Base-by-base conservation (phyloP, 2,113 vertebrate genomes). In the Hypocryptadius cinnamomeus region DNA sequence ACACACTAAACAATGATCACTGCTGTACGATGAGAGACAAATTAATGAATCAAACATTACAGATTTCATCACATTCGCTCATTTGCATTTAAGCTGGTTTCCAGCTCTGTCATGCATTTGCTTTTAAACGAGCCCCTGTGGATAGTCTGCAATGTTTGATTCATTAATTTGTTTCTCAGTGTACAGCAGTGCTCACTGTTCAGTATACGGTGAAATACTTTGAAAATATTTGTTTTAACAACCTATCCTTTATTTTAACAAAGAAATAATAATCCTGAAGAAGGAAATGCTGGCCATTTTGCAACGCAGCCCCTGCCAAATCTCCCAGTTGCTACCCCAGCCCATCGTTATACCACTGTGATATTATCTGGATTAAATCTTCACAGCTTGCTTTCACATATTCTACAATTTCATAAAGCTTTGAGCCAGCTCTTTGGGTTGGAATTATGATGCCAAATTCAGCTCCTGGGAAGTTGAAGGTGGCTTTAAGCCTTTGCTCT, bases 311-410 rank as follows among this genome's bases (percentile, higher is more conserved):
- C 60, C 35, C 82, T 88, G 96, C 96, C 94, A 96, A 96, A 91
- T 94, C 72, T 94, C 87, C 85, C 95, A 95, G 89, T 95, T 94
- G 96, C 94, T 96, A 89, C 81, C 87, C 91, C 94, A 94, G 91
- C 87, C 91, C 89, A 64, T 94, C 68, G 64, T 94, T 94, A 95
- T 18, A 95, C 90, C 89, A 85, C 93, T 95, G 94, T 94, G 95
- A 95, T 96, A 96, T 96, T 96, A 94, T 94, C 96, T 95, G 94
- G 93, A 96, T 96, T 96, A 96, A 96, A 87, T 85, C 93, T 96
- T 95, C 95, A 93, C 95, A 96, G 95, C 84, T 96, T 96, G 95
- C 93, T 93, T 70, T 94, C 92, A 56, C 91, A 94, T 89, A 94
- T 73, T 96, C 94, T 95, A 91, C 93, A 93, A 87, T 96, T 92